Evolutionary conservation across 2,888 invertebrate genomes (phyloP).

Genomic region (Teinopalpus imperialis): DNA sequence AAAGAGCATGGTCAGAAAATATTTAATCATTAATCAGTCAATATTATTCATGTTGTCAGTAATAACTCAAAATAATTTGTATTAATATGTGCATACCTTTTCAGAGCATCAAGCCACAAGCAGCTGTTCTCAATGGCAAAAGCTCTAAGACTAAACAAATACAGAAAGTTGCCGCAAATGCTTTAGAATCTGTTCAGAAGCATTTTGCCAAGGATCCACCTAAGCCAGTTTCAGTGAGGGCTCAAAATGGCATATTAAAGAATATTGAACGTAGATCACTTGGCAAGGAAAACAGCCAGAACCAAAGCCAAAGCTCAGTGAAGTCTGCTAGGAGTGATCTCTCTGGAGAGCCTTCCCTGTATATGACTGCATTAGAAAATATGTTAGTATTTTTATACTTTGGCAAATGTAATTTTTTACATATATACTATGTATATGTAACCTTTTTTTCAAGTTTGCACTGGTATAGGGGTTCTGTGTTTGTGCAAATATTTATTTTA

Average conservation of each 20-base stretch:
- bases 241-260: slow-evolving; percentile 72
- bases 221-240: slow-evolving; percentile 54
- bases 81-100: no score
- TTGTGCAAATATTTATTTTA: no score
- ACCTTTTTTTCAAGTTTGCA: no score
- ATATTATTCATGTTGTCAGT: no score
- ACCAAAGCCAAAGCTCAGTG: slow-evolving; percentile 57
- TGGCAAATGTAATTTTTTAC: background rate
- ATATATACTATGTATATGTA: no score
- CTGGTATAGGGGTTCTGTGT: no score
- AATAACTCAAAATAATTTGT: no score
- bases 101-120: slow-evolving; percentile 65
- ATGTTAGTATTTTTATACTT: slow-evolving; percentile 71
- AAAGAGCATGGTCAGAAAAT: no score
- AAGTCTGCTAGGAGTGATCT: slow-evolving; percentile 84
- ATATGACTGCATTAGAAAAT: slow-evolving; percentile 89
- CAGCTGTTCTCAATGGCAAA: slow-evolving; percentile 55
- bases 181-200: slow-evolving; percentile 65
- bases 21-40: no score
- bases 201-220: slow-evolving; percentile 65
- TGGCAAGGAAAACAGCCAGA: slow-evolving; percentile 53
- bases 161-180: slow-evolving; percentile 62
- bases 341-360: slow-evolving; percentile 88
- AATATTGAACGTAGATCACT: slow-evolving; percentile 57
- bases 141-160: slow-evolving; percentile 72